Evolutionary conservation across 2,113 vertebrate genomes (phyloP), one percentile per base, ranked within the genome.

Genomic region (Pica pica): DNA sequence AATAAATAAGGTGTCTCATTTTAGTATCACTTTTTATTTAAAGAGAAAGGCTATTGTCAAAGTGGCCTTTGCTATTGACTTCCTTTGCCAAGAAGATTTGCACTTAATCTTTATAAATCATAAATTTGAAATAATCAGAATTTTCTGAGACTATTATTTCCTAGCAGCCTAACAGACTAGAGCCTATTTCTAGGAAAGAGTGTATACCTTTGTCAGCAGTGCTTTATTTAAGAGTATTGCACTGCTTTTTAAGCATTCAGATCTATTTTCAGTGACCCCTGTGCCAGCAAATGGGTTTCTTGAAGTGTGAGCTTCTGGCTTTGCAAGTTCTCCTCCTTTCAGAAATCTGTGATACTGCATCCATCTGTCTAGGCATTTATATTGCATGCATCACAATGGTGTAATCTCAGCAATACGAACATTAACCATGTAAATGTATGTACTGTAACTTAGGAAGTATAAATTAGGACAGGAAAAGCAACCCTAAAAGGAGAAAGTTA

Each of bases 341-440:
- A 95, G 95, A 94, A 96, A 93, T 97, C 88, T 97, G 93, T 93
- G 94, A 96, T 96, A 95, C 35, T 95, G 86, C 91, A 95, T 95
- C 96, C 97, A 97, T 97, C 95, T 97, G 95, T 94, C 94, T 94
- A 95, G 87, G 90, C 81, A 88, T 96, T 95, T 97, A 84, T 80
- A 90, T 81, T 94, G 79, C 87, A 89, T 83, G 84, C 83, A 95
- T 96, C 95, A 86, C 94, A 87, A 82, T 94, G 95, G 91, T 96
- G 95, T 92, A 87, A 90, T 93, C 93, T 95, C 80, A 71, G 88
- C 79, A 68, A 76, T 91, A 78, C 80, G 94, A 97, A 82, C 93
- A 82, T 80, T 94, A 96, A 92, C 95, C 92, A 95, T 96, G 94
- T 95, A 97, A 97, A 96, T 97, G 94, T 95, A 96, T 88, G 89